Percentiles rank a stretch among this genome's conserved stretches.
These are phyloP conservation scores for Apomyelois bistriatella DNA, from an alignment of 2,888 invertebrate species.

Conservation along the genomic window DNA sequence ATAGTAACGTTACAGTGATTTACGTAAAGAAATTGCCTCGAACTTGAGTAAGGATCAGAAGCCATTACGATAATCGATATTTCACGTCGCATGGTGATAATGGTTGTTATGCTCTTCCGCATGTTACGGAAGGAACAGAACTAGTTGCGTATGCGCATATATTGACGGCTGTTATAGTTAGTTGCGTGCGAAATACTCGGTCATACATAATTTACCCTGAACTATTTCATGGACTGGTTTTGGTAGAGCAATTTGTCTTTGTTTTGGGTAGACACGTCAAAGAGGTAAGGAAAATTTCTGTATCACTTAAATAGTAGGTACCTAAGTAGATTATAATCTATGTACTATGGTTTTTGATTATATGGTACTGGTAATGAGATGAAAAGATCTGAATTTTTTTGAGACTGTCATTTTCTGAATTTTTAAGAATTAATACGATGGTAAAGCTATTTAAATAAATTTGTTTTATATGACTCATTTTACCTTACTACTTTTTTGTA, in stretches of 20 bases:
- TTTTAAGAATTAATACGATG: too few species aligned
- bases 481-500: too few species aligned
- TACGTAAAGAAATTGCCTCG: background rate
- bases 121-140: constrained; percentile 16
- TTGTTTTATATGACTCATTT: too few species aligned
- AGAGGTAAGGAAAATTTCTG: too few species aligned
- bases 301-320: too few species aligned
- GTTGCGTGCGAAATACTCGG: constrained; percentile 1
- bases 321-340: too few species aligned
- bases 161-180: background rate
- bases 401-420: too few species aligned
- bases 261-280: background rate
- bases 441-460: too few species aligned
- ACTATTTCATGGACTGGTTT: background rate
- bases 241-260: background rate
- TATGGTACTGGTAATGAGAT: too few species aligned
- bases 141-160: constrained; percentile 11
- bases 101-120: constrained; percentile 13
- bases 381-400: too few species aligned
- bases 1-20: background rate
- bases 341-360: too few species aligned
- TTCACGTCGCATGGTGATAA: constrained; percentile 10
- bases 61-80: constrained; percentile 6
- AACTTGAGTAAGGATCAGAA: background rate
- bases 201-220: background rate